Base-by-base conservation (phyloP, 1,140 invertebrate species). In the Bilobella aurantiaca region DNA sequence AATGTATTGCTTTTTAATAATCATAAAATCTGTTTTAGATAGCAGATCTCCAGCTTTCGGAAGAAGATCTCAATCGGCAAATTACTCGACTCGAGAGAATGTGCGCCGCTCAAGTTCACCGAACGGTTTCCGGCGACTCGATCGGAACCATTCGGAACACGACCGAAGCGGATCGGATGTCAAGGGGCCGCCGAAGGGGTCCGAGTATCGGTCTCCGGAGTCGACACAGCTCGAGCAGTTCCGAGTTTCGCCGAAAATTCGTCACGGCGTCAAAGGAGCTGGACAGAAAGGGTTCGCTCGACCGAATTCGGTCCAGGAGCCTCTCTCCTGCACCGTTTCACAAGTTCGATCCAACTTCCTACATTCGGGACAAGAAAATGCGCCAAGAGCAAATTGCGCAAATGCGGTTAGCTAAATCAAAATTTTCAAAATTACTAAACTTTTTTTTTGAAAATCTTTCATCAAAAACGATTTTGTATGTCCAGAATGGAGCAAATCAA, bases 351-450 rank as follows among this genome's bases (percentile, higher is more conserved):
- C 63, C 60, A 8, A 62, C 53, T 18, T 23, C 63, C 31, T 64
- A 64, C 23, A 25, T 56, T 29, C 47, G 27, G 16, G 59, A 69
- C 31, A 69, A 68, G 61, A 69, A 72, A 63, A 5, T n/a, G n/a
- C 65, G 63, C n/a, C 67, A 64, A 49, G 62, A 65, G 14, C 14
- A 31, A 58, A 46, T 58, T 18, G 31, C 30, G 21, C 23, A 63
- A 58, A 2, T 65, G 21, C 29, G 63, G 67, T 68, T 12, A 34
- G 25, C 3, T 25, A 59, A 59, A 59, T 8, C 5, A 8, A 31
- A 29, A 29, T 59, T 31, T 18, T 18, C 58, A 23, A 14, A 21
- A 12, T 8, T 23, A n/a, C 25, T 14, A 29, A 59, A 5, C 58
- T 57, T 23, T 28, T 23, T 8, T 23, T 57, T 12, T 23, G 27